Evolutionary conservation across 2,888 invertebrate species (phyloP), one percentile per base, ranked within the genome.

Genomic region (Tachystola acroxantha): DNA sequence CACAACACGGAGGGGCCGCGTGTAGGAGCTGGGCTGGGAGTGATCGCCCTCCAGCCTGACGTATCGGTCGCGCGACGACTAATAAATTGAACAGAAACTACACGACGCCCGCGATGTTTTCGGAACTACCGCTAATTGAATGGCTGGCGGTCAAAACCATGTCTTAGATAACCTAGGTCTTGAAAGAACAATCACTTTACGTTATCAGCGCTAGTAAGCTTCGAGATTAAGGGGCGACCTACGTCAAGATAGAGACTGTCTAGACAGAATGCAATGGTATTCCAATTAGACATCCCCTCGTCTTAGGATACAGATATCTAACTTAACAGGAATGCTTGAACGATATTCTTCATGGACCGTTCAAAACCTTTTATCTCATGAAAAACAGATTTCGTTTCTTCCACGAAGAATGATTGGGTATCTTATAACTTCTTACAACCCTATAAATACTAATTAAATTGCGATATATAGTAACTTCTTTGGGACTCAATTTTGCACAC

Each of bases 1-100:
- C 67, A 65, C 71, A 66, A 64, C 60, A 60, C 39, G 52, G 49
- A 58, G 63, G 61, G 64, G 51, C 46, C 26, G 22, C n/a, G n/a
- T n/a, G n/a, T n/a, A 13, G 24, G 13, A 16, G 7, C 16, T 14
- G 12, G 26, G 63, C 69, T 62, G 67, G 61, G 67, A 58, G 61
- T 61, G 64, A 60, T 66, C 61, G 56, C 51, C 53, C 34, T 12
- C 22, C n/a, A n/a, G n/a, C n/a, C 24, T 24, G 24, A 24, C 22
- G 22, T 22, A 22, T 22, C 24, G 24, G 9, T 24, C 24, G 24
- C 24, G n/a, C 24, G 4, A n/a, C n/a, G 24, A 24, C 24, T n/a
- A 24, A 24, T n/a, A 24, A 24, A 24, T n/a, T n/a, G n/a, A 24
- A 4, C 24, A 16, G 16, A 3, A 16, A 16, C 16, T 16, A 16